These are phyloP conservation scores for Microctonus aethiopoides DNA, from an alignment of 2,888 invertebrate genomes.

Conservation along the genomic window DNA sequence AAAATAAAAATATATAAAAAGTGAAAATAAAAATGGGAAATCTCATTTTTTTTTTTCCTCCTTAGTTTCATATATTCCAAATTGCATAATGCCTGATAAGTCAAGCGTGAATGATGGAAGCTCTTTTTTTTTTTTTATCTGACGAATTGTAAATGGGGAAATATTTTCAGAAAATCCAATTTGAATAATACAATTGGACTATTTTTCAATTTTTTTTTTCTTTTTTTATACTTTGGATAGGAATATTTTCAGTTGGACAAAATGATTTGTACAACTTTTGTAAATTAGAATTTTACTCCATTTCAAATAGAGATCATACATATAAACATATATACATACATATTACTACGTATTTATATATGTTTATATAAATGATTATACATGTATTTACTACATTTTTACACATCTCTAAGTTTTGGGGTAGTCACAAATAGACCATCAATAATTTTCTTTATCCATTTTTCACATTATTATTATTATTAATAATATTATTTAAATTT, in stretches of 20 bases:
- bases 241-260: neutral
- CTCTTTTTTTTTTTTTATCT: neutral
- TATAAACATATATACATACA: conserved; percentile 27
- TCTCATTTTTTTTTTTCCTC: neutral
- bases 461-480: conserved; percentile 13
- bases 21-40: neutral
- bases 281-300: conserved; percentile 33
- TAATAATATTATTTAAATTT: conserved; percentile 10
- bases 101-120: neutral
- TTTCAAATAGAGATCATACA: conserved; percentile 21
- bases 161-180: neutral
- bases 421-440: conserved; percentile 13
- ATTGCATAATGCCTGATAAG: neutral
- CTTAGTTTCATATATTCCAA: neutral
- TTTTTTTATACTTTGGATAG: neutral
- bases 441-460: conserved; percentile 24
- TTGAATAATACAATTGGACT: neutral
- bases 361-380: conserved; percentile 26
- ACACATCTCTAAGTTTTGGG: conserved; percentile 34
- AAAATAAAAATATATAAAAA: neutral
- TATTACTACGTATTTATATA: neutral
- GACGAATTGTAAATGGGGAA: neutral
- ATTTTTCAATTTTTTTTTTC: neutral
- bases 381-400: conserved; percentile 40
- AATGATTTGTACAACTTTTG: conserved; percentile 19